These are phyloP conservation scores for Caranx ignobilis DNA, from an alignment of 2,113 vertebrate genomes.

Conservation along the genomic window DNA sequence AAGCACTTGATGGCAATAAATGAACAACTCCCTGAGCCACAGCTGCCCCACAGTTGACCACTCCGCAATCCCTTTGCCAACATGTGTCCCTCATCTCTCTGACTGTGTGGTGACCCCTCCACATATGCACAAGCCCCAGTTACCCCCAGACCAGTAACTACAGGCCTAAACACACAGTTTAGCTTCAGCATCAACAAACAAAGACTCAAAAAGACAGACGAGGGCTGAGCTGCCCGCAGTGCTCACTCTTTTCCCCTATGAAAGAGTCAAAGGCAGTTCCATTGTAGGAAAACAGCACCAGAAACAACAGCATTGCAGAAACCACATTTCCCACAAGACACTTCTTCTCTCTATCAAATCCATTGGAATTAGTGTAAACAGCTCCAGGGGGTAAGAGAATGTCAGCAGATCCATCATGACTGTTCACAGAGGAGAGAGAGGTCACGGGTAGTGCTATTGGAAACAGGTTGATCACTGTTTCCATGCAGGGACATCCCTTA, in stretches of 20 bases:
- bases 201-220: slow-evolving; percentile 31
- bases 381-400: slow-evolving; percentile 70
- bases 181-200: slow-evolving; percentile 46
- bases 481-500: slow-evolving; percentile 25
- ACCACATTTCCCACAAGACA: slow-evolving; percentile 67
- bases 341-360: slow-evolving; percentile 48
- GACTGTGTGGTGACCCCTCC: slow-evolving; percentile 47
- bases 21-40: not conserved
- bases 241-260: slow-evolving; percentile 34
- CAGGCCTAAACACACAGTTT: slow-evolving; percentile 39
- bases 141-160: slow-evolving; percentile 35
- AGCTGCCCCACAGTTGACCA: not conserved
- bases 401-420: slow-evolving; percentile 69
- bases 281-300: not conserved
- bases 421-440: slow-evolving; percentile 40
- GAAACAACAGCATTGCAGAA: slow-evolving; percentile 23
- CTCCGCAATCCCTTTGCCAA: slow-evolving; percentile 13
- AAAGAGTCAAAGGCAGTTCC: slow-evolving; percentile 21
- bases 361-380: slow-evolving; percentile 60
- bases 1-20: not conserved
- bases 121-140: slow-evolving; percentile 2
- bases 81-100: slow-evolving; percentile 22
- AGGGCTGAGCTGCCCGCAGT: slow-evolving; percentile 28
- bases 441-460: slow-evolving; percentile 57
- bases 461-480: slow-evolving; percentile 72